phyloP scores from a whole-genome alignment of 2,113 vertebrate species.

The Scolopax mira region DNA sequence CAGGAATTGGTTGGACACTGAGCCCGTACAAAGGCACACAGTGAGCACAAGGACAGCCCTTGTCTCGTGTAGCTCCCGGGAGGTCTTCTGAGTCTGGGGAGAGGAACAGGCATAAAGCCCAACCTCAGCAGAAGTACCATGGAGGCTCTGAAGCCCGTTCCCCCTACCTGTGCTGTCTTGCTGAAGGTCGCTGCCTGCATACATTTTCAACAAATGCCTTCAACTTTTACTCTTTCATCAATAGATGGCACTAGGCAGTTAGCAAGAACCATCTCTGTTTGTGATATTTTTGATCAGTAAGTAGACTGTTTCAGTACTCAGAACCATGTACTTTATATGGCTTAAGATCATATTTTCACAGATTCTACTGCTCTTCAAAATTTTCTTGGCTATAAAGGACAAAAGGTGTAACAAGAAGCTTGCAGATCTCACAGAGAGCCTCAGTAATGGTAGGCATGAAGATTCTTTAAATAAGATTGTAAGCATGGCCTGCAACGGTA shows the following conservation, averaged over 20 bases:
- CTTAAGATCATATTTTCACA: slow-evolving; percentile 19
- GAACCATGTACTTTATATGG: neutral
- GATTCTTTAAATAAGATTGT: neutral
- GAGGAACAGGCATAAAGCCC: neutral
- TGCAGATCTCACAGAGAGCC: neutral
- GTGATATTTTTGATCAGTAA: neutral
- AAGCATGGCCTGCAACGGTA: neutral
- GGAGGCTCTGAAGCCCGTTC: neutral
- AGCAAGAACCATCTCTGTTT: neutral
- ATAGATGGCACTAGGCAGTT: slow-evolving; percentile 63
- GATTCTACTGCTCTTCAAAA: neutral
- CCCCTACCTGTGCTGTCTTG: neutral
- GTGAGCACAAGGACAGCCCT: neutral
- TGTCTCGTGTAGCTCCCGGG: neutral
- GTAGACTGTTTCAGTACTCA: neutral
- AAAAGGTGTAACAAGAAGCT: neutral
- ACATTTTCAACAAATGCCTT: neutral
- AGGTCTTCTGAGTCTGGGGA: neutral
- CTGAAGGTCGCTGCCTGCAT: neutral
- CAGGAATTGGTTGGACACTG: fast-evolving
- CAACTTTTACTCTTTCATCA: slow-evolving; percentile 22
- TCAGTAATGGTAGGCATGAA: neutral
- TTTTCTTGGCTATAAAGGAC: neutral
- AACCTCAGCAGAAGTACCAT: neutral
- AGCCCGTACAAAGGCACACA: fast-evolving